phyloP scores from a whole-genome alignment of 2,113 vertebrate species.

The Sylvietta virens region DNA sequence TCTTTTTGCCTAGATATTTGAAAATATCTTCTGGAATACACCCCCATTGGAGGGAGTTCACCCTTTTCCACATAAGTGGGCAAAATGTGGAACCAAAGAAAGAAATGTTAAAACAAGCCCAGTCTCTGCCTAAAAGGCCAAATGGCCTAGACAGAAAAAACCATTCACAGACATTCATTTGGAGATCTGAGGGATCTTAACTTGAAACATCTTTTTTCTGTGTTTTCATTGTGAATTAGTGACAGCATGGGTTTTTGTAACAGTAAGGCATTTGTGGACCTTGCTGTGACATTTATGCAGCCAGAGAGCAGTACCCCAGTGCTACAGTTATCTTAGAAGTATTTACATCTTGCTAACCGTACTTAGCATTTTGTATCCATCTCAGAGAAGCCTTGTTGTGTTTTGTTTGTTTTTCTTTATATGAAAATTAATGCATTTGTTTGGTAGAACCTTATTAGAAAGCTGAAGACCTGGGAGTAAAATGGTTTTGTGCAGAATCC shows the following conservation, averaged over 20 bases:
- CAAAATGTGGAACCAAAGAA: background rate
- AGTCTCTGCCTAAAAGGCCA: background rate
- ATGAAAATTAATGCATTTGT: background rate
- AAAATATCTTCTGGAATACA: background rate
- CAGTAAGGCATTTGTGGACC: background rate
- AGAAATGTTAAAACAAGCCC: background rate
- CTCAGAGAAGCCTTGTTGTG: background rate
- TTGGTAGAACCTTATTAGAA: background rate
- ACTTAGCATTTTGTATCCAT: background rate
- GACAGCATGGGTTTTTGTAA: background rate
- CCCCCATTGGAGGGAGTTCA: background rate
- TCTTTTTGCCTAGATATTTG: background rate
- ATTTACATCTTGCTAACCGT: background rate
- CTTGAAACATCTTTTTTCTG: background rate
- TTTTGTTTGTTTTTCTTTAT: background rate
- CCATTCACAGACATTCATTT: background rate
- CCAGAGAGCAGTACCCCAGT: background rate
- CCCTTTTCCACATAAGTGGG: background rate
- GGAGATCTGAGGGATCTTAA: slow-evolving; percentile 30
- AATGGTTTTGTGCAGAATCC: background rate
- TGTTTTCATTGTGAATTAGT: background rate
- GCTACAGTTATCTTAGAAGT: background rate
- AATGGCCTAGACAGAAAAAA: slow-evolving; percentile 7
- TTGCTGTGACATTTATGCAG: background rate
- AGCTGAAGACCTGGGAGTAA: background rate